Percentiles rank a stretch among this genome's conserved stretches.
These are phyloP conservation scores for Rallus crepitans DNA, from an alignment of 2,797 vertebrate genomes.

Conservation along the genomic window DNA sequence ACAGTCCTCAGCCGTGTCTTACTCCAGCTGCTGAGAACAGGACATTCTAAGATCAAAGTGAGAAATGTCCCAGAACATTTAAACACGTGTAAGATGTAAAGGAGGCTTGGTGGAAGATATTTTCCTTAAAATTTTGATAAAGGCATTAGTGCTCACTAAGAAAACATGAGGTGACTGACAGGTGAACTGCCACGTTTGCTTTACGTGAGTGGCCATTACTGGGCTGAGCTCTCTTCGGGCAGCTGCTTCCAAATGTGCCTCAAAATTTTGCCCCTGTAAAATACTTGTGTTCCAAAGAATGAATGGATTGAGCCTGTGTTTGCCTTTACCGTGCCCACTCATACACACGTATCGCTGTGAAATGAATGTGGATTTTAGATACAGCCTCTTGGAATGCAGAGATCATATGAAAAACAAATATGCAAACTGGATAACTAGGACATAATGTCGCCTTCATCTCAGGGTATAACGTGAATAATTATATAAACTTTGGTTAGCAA, in stretches of 20 bases:
- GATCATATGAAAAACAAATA: neutral
- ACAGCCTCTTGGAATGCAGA: neutral
- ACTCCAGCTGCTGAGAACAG: neutral
- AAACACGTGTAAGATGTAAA: neutral
- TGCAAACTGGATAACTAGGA: neutral
- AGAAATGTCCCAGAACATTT: neutral
- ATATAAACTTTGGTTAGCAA: slow-evolving; percentile 37
- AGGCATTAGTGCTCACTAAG: neutral
- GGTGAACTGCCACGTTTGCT: neutral
- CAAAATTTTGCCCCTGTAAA: neutral
- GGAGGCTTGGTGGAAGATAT: neutral
- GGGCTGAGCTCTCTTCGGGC: neutral
- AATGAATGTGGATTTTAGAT: slow-evolving; percentile 17
- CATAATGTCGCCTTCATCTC: slow-evolving; percentile 11
- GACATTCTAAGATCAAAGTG: neutral
- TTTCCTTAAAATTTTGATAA: neutral
- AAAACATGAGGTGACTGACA: neutral
- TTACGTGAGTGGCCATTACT: neutral
- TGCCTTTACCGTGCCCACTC: neutral
- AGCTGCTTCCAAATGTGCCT: neutral
- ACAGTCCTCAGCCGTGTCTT: neutral
- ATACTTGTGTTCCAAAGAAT: neutral
- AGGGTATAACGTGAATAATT: slow-evolving; percentile 17
- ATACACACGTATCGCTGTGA: neutral
- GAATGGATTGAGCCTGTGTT: neutral